Evolutionary conservation across 2,888 invertebrate species (phyloP), one percentile per base, ranked within the genome.

Genomic region (Cryptus viduatorius): DNA sequence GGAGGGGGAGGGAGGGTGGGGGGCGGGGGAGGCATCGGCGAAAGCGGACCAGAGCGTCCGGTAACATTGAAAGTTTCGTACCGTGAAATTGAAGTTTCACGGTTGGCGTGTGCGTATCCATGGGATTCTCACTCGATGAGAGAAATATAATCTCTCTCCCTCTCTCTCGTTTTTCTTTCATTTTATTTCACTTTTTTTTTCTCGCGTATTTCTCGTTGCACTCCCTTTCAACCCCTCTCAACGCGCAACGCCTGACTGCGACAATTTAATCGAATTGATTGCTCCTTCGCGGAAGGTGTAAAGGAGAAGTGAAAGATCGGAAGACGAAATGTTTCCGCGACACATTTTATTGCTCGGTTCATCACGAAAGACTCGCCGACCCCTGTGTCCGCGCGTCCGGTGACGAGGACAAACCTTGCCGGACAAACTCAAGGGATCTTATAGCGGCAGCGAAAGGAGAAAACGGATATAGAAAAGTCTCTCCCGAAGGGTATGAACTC

Each of bases 31-130:
- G n/a, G n/a, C 19, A 48, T 14, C 24, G 53, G 56, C 42, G 56
- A 37, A n/a, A 56, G 64, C 37, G 71, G 50, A 29, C 61, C 65
- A 50, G 42, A 48, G 64, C 46, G 77, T 81, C 77, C 77, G 72
- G 78, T 46, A 78, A 78, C 80, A 84, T 81, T 84, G 84, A 84
- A 87, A 79, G 84, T 87, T 84, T 79, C 79, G 84, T 80, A 82
- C 82, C 84, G 86, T 87, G 79, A 87, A 87, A 87, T 87, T 87
- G 87, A 77, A 82, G 69, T 84, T 79, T 77, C 77, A 81, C 78
- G 79, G 76, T 53, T 75, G 68, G 73, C 16, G 59, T 48, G 71
- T 78, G 72, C 29, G 48, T 69, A 78, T 48, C 68, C 29, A 24
- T 14, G 56, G 42, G 31, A 24, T 19, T 42, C 73, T 61, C 48